Evolutionary conservation across 2,797 vertebrate genomes (phyloP).

Genomic region (Eurystomus glaucurus): DNA sequence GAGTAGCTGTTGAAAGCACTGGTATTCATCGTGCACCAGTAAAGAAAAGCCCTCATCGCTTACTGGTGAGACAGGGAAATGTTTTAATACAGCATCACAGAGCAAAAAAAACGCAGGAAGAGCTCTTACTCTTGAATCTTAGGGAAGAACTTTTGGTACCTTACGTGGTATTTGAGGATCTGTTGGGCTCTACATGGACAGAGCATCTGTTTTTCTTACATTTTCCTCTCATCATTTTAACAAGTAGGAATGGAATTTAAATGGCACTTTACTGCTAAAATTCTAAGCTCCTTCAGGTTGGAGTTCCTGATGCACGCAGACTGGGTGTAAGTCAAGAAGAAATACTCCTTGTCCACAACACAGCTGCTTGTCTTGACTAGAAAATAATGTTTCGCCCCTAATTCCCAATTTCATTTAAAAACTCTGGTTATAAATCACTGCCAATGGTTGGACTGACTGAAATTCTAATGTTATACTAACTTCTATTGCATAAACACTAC

Average conservation of each 20-base stretch:
- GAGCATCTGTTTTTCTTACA: neutral
- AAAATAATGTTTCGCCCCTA: slow-evolving; percentile 61
- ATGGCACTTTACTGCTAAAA: slow-evolving; percentile 52
- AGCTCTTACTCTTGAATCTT: neutral
- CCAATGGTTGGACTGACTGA: slow-evolving; percentile 53
- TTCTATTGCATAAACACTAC: slow-evolving; percentile 15
- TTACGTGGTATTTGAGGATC: neutral
- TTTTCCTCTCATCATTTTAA: slow-evolving; percentile 27
- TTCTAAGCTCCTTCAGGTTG: slow-evolving; percentile 16
- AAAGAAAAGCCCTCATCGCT: neutral
- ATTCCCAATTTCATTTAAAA: slow-evolving; percentile 71
- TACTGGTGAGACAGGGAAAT: neutral
- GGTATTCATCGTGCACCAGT: neutral
- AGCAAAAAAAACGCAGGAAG: neutral
- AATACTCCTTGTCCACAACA: slow-evolving; percentile 35
- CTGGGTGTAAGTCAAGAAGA: slow-evolving; percentile 8
- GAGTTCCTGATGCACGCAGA: neutral
- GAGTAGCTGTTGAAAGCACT: neutral
- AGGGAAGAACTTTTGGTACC: neutral
- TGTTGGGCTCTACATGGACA: neutral
- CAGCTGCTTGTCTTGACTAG: slow-evolving; percentile 44
- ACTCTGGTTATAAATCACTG: slow-evolving; percentile 71
- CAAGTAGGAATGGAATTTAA: slow-evolving; percentile 12
- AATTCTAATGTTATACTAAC: slow-evolving; percentile 61
- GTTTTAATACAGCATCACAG: neutral